Base-by-base conservation (phyloP, 1,140 invertebrate genomes). In the Heliconius nattereri region DNA sequence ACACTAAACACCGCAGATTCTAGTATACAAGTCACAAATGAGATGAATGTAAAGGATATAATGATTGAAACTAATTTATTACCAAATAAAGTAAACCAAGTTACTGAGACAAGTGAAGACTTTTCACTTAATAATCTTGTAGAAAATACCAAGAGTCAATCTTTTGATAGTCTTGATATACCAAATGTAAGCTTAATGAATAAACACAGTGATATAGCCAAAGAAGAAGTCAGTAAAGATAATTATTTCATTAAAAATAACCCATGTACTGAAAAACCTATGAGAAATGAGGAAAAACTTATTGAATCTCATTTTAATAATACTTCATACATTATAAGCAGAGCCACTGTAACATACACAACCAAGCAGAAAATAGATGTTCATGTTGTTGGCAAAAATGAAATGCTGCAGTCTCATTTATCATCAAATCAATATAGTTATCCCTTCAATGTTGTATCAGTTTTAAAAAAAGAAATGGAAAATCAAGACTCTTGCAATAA, bases 121-220 rank as follows among this genome's bases (percentile, higher is more conserved):
- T 81, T 84, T 76, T 77, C 81, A 76, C 23, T 66, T 66, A 66
- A 66, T 79, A 77, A 71, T n/a, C 26, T 29, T 75, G 83, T 82
- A 45, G 37, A 66, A 19, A 45, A 75, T 76, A 72, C 76, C 35
- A 86, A 82, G 80, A 80, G 60, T 9, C 23, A 86, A 71, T 81
- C 82, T 73, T 94, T 90, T 83, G 92, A 92, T 85, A 92, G 87
- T 84, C 91, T 94, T 54, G 84, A 90, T 77, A 90, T 92, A 90
- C 92, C 92, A 86, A 92, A 94, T 86, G 88, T 94, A 74, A 91
- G 84, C 35, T 86, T 94, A 86, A 90, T 76, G 73, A 91, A 91
- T 75, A 88, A 90, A 83, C 90, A 86, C 78, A 85, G 60, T 78
- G 83, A 88, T 80, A 73, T 77, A 79, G 74, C 84, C 84, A 90